Conservation (phyloP, 2,797 vertebrate species). For the Sebastes diaconus region DNA sequence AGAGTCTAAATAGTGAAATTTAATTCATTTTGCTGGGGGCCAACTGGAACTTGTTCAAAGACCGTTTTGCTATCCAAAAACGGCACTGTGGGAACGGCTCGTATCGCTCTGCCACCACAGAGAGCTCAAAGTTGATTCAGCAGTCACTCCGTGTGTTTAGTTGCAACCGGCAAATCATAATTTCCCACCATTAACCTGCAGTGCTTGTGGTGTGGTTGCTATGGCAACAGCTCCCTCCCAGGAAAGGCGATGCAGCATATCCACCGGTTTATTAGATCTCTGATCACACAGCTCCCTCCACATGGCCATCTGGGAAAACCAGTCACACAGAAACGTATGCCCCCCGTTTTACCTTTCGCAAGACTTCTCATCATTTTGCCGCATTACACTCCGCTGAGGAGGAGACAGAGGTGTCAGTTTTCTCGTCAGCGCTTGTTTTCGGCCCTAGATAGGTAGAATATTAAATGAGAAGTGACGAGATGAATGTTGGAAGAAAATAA, state of each 20-base stretch:
- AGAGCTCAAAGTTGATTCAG: constrained; percentile 44
- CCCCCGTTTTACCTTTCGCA: constrained; percentile 63
- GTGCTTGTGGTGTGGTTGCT: constrained; percentile 72
- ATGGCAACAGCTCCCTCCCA: constrained; percentile 70
- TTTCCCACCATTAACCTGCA: constrained; percentile 77
- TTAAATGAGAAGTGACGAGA: constrained; percentile 27
- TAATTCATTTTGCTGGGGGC: neutral
- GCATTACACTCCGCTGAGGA: constrained; percentile 25
- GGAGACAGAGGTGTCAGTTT: constrained; percentile 28
- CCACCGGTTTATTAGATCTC: constrained; percentile 79
- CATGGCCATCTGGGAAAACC: constrained; percentile 71
- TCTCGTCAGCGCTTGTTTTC: constrained; percentile 31
- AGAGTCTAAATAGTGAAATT: neutral
- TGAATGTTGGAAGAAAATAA: constrained; percentile 17
- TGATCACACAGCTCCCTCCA: constrained; percentile 75
- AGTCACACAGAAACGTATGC: constrained; percentile 50
- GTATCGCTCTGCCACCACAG: constrained; percentile 1
- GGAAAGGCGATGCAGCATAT: constrained; percentile 75
- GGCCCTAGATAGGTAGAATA: constrained; percentile 5
- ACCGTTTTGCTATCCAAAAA: constrained; percentile 4
- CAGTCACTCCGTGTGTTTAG: constrained; percentile 31
- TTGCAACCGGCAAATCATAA: constrained; percentile 63
- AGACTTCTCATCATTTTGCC: constrained; percentile 41
- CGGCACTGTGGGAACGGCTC: neutral
- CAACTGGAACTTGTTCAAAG: constrained; percentile 8